phyloP scores from a whole-genome alignment of 1,140 invertebrate species.

The Olivierus martensii region DNA sequence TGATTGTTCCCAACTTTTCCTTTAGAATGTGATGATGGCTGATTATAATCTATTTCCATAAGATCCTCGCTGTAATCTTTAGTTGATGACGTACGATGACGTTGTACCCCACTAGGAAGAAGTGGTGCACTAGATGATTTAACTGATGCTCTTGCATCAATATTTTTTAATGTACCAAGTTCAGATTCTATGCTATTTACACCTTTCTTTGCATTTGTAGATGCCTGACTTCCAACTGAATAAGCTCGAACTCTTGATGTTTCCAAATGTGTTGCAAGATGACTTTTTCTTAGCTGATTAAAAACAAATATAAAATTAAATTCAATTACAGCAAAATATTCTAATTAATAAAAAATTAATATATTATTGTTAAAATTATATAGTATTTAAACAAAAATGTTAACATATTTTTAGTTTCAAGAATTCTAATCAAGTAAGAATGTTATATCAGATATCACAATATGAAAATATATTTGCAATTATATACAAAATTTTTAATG shows the following conservation, averaged over 20 bases:
- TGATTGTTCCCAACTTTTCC: neutral
- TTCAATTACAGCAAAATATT: too few species aligned
- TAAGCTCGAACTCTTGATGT: slow-evolving; percentile 48
- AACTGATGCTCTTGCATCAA: slow-evolving; percentile 16
- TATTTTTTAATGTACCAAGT: neutral
- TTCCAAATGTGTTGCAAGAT: slow-evolving; percentile 11
- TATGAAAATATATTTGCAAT: too few species aligned
- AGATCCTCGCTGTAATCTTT: slow-evolving; percentile 18
- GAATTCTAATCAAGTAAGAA: too few species aligned
- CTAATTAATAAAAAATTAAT: too few species aligned
- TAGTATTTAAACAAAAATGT: too few species aligned
- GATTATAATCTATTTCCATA: slow-evolving; percentile 22
- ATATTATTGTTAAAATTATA: too few species aligned
- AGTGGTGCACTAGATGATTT: slow-evolving; percentile 24
- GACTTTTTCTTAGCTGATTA: slow-evolving; percentile 11
- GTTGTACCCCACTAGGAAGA: slow-evolving; percentile 28
- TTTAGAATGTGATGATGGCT: neutral
- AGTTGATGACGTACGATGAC: slow-evolving; percentile 23
- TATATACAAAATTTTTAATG: too few species aligned
- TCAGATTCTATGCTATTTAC: slow-evolving; percentile 7
- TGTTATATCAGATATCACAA: too few species aligned
- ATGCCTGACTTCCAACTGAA: slow-evolving; percentile 59
- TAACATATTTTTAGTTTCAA: too few species aligned
- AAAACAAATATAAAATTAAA: neutral
- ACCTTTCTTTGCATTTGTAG: neutral